Evolutionary conservation across 2,113 vertebrate species (phyloP).

Genomic region (Axis porcinus): DNA sequence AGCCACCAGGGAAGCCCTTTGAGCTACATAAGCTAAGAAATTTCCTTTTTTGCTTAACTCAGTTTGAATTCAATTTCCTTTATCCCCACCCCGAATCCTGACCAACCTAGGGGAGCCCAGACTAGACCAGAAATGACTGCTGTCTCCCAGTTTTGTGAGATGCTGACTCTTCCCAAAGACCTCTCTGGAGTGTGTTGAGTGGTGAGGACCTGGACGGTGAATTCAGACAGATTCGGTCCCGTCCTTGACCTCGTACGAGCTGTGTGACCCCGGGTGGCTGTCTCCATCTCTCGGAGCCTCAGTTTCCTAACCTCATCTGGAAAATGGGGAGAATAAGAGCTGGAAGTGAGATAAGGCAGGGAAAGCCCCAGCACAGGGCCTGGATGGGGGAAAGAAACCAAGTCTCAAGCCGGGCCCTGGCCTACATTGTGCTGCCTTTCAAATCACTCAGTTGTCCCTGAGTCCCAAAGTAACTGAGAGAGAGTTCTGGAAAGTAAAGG

Average conservation of each 20-base stretch:
- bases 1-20: neutral
- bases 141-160: neutral
- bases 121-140: neutral
- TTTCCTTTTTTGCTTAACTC: neutral
- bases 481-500: neutral
- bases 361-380: neutral
- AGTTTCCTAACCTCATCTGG: neutral
- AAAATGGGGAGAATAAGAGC: neutral
- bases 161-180: neutral
- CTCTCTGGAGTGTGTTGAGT: neutral
- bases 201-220: rapidly evolving
- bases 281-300: neutral
- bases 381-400: rapidly evolving
- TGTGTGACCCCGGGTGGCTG: neutral
- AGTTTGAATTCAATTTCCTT: neutral
- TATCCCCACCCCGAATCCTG: neutral
- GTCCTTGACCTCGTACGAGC: neutral
- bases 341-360: neutral
- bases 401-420: neutral
- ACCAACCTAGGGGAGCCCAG: neutral
- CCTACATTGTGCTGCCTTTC: neutral
- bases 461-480: neutral
- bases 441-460: neutral
- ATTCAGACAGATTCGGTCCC: neutral
- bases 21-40: neutral